phyloP scores from a whole-genome alignment of 2,888 invertebrate species.

The Tetragonisca angustula region DNA sequence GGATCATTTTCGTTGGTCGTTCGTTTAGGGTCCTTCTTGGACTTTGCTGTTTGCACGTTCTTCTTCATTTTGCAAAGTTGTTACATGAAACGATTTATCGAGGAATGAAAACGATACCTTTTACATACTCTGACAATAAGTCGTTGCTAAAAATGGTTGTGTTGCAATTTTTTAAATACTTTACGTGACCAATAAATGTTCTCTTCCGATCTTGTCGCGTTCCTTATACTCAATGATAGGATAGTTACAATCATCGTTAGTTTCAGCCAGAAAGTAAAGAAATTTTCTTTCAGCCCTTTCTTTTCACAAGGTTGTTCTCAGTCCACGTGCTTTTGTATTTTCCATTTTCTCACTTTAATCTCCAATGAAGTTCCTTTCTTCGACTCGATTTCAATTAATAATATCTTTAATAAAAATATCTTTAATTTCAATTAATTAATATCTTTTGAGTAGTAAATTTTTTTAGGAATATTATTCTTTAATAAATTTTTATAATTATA shows the following conservation, averaged over 20 bases:
- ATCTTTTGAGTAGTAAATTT: too few species aligned
- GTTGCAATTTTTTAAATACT: neutral
- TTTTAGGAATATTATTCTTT: neutral
- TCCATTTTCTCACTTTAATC: too few species aligned
- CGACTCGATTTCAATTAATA: neutral
- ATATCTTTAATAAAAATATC: too few species aligned
- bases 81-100: too few species aligned
- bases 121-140: neutral
- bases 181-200: constrained; percentile 17
- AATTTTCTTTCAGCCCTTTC: neutral
- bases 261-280: neutral
- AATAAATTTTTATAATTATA: neutral
- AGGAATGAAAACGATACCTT: neutral
- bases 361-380: neutral
- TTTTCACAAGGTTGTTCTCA: neutral
- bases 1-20: neutral
- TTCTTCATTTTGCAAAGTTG: neutral
- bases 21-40: neutral
- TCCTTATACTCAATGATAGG: neutral
- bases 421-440: too few species aligned
- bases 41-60: neutral
- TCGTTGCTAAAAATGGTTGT: neutral
- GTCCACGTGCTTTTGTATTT: neutral
- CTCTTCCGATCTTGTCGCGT: constrained; percentile 1
- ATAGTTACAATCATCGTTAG: neutral